Evolutionary conservation across 2,113 vertebrate genomes (phyloP), one percentile per base, ranked within the genome.

Genomic region (Anguilla rostrata): DNA sequence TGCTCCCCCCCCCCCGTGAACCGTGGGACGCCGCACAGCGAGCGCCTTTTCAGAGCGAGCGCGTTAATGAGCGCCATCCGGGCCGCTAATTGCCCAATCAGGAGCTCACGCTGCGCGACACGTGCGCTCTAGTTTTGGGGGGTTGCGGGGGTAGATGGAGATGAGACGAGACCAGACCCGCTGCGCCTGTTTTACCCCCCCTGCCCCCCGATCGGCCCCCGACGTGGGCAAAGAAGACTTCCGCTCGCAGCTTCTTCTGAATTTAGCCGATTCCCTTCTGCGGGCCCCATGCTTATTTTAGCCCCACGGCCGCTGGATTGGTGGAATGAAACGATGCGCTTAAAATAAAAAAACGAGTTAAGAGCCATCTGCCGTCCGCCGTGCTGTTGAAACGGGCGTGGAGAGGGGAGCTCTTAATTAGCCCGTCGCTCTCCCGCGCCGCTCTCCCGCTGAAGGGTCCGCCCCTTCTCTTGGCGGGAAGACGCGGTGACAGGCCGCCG

Each of bases 51-150:
- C 43, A n/a, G 34, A 79, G 57, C 22, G 40, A 39, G 11, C 41
- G 20, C 3, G 16, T 78, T 71, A 82, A 66, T 86, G 79, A 81
- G 40, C 29, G 29, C 80, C 39, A n/a, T 49, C 53, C 40, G 14
- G 79, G 39, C 39, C 26, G 57, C 20, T 29, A n/a, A 34, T 86
- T 82, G 79, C 39, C 57, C 22, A 60, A 66, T 78, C 81, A 83
- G 16, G 63, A 46, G 3, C 80, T 9, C 3, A 8, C 12, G 26
- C 11, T 5, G 6, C 40, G 29, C 16, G 15, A 20, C 81, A 49
- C 22, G 34, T 40, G 40, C 39, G 6, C 34, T 82, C 56, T 3
- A 3, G 11, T 16, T 20, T 2, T 15, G 56, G 56, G 12, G 18
- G 53, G 53, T 56, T 8, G 40, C 11, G 34, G 18, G 1, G 43